A percentile compares a stretch with the other conserved stretches of the same genome.
These are phyloP conservation scores for Diaphora mendica DNA, from an alignment of 2,888 invertebrate species.

Conservation along the genomic window DNA sequence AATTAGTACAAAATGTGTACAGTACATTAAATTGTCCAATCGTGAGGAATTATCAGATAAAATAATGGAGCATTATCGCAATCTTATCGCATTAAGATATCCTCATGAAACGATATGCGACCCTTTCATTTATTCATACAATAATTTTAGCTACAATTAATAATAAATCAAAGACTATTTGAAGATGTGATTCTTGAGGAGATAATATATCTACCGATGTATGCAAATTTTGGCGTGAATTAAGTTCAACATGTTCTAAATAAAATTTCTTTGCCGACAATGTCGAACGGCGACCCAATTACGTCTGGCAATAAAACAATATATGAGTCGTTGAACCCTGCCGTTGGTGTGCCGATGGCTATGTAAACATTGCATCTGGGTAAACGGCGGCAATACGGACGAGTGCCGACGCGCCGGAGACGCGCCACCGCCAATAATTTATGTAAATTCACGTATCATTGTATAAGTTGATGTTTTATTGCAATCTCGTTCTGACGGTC, in stretches of 20 bases:
- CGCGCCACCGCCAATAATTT: conserved; percentile 83
- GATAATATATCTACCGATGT: conserved; percentile 49
- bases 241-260: conserved; percentile 61
- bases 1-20: background rate
- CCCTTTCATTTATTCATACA: conserved; percentile 19
- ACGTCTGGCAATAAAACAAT: conserved; percentile 82
- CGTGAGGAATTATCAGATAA: conserved; percentile 14
- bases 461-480: conserved; percentile 83
- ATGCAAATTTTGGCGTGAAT: conserved; percentile 55
- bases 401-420: conserved; percentile 60
- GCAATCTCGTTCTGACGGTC: conserved; percentile 83
- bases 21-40: conserved; percentile 14
- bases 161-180: conserved; percentile 2
- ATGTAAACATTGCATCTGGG: conserved; percentile 83
- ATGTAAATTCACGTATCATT: conserved; percentile 85
- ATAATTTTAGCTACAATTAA: conserved; percentile 3
- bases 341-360: conserved; percentile 63
- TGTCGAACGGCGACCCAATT: conserved; percentile 81
- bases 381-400: conserved; percentile 58
- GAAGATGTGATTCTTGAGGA: conserved; percentile 20
- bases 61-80: conserved; percentile 16
- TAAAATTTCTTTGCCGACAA: conserved; percentile 73
- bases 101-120: conserved; percentile 27
- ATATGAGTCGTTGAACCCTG: conserved; percentile 82
- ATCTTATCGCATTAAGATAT: conserved; percentile 43